Conservation (phyloP, 2,113 vertebrate genomes). For the Ophthalmolycus amberensis region DNA sequence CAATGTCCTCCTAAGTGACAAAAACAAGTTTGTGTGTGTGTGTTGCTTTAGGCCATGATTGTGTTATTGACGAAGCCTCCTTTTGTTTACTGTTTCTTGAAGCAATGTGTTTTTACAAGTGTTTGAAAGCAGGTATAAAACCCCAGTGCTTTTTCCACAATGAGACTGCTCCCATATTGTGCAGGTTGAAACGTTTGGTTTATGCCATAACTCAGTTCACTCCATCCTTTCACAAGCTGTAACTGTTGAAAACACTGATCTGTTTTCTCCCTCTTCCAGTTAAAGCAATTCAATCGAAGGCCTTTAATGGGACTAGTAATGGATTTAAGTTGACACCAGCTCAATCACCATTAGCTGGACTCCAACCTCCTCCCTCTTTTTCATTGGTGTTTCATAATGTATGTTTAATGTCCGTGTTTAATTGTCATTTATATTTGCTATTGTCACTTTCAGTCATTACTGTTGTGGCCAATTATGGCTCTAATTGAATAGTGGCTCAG, state of each 20-base stretch:
- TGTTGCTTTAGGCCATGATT: not conserved
- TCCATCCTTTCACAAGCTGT: not conserved
- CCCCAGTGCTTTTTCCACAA: constrained; percentile 2
- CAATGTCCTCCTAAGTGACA: not conserved
- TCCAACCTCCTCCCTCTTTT: constrained; percentile 3
- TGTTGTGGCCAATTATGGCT: constrained; percentile 49
- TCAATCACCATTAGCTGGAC: constrained; percentile 50
- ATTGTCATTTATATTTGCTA: constrained; percentile 38
- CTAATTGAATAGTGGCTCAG: constrained; percentile 59
- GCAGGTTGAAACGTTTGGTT: not conserved
- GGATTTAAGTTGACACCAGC: constrained; percentile 52
- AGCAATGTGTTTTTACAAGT: constrained; percentile 1
- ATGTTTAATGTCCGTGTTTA: constrained; percentile 54
- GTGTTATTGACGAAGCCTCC: not conserved
- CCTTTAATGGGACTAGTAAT: constrained; percentile 55
- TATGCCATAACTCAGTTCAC: not conserved
- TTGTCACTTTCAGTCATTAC: constrained; percentile 40
- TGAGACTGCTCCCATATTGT: constrained; percentile 3
- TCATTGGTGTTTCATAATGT: constrained; percentile 54
- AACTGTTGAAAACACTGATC: constrained; percentile 18
- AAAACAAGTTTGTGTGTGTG: not conserved
- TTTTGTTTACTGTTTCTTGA: constrained; percentile 7
- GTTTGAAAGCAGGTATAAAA: constrained; percentile 29
- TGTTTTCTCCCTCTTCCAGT: constrained; percentile 21
- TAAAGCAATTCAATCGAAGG: constrained; percentile 7